Evolutionary conservation across 2,797 vertebrate species (phyloP), one percentile per base, ranked within the genome.

Genomic region (Cyclura pinguis): DNA sequence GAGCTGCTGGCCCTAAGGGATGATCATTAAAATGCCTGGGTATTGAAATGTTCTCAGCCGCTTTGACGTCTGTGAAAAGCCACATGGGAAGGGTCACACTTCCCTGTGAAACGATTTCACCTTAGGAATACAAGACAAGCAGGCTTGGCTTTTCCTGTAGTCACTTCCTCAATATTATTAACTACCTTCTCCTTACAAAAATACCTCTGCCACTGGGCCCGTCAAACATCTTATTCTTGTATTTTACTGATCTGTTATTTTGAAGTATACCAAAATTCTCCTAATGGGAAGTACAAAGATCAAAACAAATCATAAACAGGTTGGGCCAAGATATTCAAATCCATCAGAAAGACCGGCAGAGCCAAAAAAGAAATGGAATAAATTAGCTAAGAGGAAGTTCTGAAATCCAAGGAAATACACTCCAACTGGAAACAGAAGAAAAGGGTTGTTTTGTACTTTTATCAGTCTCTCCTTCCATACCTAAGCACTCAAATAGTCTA

Each of bases 11-110:
- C 94, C 96, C 91, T 0, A 32, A 96, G 94, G 91, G 93, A 89
- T 93, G 93, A 91, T 87, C 24, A 93, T 94, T 95, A 84, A 94
- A 95, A 96, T 91, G 95, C 94, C 93, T 95, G 87, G 78, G 93
- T 95, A 93, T 92, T 95, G 95, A 96, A 95, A 95, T 95, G 95
- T 94, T 95, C 96, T 96, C 95, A 27, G 0, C 4, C 93, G 95
- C 90, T 93, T 93, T 95, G 90, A 89, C 80, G n/a, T 91, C 89
- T 1, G 72, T 92, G 94, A 95, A 95, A 96, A 93, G 92, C 74
- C 81, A 89, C 92, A 88, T 95, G 89, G 96, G 91, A 85, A 95
- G 95, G 92, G 82, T 94, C 42, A 92, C 92, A 83, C 91, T 87
- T 0, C 88, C 94, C 95, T 92, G 90, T 91, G 90, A 91, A 91